phyloP scores from a whole-genome alignment of 2,888 invertebrate genomes.

The Acleris cristana region DNA sequence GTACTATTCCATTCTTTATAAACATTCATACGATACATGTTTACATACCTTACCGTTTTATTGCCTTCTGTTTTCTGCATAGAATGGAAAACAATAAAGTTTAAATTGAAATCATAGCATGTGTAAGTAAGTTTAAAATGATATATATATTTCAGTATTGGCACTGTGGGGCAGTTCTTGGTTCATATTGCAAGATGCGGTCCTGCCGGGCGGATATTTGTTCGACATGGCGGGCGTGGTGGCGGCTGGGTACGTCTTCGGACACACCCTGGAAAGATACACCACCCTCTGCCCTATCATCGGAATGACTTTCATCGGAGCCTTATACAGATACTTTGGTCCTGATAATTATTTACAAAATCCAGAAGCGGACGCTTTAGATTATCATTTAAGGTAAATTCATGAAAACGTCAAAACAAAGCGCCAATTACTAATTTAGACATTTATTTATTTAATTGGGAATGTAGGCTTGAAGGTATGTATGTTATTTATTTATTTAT shows the following conservation, averaged over 20 bases:
- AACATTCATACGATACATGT: background rate
- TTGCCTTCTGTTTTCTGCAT: slow-evolving; percentile 2
- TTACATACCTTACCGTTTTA: background rate
- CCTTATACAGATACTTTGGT: slow-evolving; percentile 66
- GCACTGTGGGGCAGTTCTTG: slow-evolving; percentile 70
- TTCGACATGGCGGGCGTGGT: slow-evolving; percentile 69
- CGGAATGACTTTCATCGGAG: slow-evolving; percentile 75
- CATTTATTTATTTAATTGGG: no score
- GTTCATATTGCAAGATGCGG: slow-evolving; percentile 64
- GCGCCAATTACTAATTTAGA: background rate
- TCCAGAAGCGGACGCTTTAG: slow-evolving; percentile 63
- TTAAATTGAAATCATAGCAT: slow-evolving; percentile 11
- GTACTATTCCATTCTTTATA: background rate
- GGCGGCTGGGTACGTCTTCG: slow-evolving; percentile 65
- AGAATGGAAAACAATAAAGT: slow-evolving; percentile 4
- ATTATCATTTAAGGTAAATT: slow-evolving; percentile 73
- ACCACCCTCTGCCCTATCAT: slow-evolving; percentile 71
- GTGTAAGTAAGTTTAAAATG: slow-evolving; percentile 4
- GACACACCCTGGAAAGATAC: slow-evolving; percentile 72
- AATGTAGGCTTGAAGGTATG: no score
- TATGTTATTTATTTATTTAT: no score
- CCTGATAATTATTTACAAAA: slow-evolving; percentile 64
- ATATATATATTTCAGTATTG: slow-evolving; percentile 58
- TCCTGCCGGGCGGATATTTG: slow-evolving; percentile 62
- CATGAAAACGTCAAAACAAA: background rate